Conservation (phyloP, 1,140 invertebrate species). For the Euura lappo region DNA sequence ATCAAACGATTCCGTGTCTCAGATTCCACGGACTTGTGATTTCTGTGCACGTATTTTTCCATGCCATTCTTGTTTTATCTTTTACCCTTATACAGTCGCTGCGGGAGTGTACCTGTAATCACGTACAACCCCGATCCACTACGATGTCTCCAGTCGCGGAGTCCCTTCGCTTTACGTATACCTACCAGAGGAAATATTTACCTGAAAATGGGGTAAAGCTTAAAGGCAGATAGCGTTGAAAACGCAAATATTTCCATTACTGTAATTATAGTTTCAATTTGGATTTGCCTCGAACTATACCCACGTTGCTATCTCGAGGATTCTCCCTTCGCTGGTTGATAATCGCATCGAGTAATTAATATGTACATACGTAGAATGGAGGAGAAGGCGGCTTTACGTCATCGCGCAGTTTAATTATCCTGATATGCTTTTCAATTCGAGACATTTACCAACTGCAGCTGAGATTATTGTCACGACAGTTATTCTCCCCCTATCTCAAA, state of each 20-base stretch:
- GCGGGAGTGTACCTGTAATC: no score
- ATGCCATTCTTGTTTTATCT: no score
- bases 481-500: background rate
- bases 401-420: background rate
- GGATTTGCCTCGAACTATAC: background rate
- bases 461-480: background rate
- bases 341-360: background rate
- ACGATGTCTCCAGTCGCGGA: background rate
- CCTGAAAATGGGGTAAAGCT: background rate
- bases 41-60: no score
- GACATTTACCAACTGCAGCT: background rate
- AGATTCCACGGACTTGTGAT: no score
- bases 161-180: background rate
- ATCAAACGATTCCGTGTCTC: no score
- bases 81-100: no score
- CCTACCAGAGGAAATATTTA: background rate
- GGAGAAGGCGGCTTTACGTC: background rate
- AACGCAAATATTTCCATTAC: conserved; percentile 1
- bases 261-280: conserved; percentile 5
- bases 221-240: background rate
- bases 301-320: background rate
- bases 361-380: background rate
- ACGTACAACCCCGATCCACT: no score
- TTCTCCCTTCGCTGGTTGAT: background rate
- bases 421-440: no score